Evolutionary conservation across 2,113 vertebrate species (phyloP), one percentile per base, ranked within the genome.

Genomic region (Centropristis striata): DNA sequence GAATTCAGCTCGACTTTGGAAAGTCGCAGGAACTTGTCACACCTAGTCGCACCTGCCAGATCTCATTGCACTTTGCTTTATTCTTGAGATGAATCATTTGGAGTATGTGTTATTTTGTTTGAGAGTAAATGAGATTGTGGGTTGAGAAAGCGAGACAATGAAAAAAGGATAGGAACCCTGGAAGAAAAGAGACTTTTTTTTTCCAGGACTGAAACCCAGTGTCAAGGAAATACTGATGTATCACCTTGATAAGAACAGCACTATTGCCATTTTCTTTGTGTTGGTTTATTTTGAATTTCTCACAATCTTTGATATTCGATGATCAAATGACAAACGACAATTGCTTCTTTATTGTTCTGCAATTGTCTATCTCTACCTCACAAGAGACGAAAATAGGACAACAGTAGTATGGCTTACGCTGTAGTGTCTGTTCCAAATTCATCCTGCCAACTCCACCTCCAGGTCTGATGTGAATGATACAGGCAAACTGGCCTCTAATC

Each of bases 1-100:
- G 78, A 81, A 76, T 78, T 80, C 44, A 80, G 82, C 73, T 80
- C 50, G 15, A 81, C 73, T 79, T 80, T 67, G 49, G 64, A 84
- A 83, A 75, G 72, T 85, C 47, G 14, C 8, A 37, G 28, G 41
- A 66, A 76, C 72, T 65, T 71, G 57, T 88, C 74, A 65, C 71
- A 84, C 11, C 46, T 3, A 54, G 63, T 54, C 1, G 1, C 75
- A 47, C 67, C 71, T 83, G 84, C 25, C 71, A 90, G 10, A 74
- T 81, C 37, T 71, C 28, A 67, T 81, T 53, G 50, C 51, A 4
- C 57, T 70, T 55, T 66, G 3, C 15, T 81, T 84, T 79, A 67
- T 57, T 88, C 64, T 75, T 23, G 0, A 59, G 39, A 87, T 77
- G 39, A 76, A 87, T 77, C 49, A 59, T 65, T 61, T 25, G 46